A percentile compares a stretch with the other conserved stretches of the same genome.
Evolutionary conservation across 1,140 invertebrate genomes (phyloP).

Genomic region (Drosophila sulfurigaster): DNA sequence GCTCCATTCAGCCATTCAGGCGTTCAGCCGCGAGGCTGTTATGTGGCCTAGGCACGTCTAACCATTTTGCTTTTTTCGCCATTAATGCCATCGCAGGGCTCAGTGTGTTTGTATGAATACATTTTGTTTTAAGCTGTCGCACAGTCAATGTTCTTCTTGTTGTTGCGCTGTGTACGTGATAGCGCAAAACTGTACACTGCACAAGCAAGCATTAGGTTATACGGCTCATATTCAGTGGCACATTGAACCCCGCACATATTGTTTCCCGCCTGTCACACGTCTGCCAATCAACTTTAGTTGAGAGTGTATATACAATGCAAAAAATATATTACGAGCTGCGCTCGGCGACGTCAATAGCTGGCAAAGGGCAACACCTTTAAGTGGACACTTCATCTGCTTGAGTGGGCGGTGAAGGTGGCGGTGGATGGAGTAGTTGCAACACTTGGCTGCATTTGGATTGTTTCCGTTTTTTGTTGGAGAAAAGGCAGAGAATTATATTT

Average conservation of each 20-base stretch:
- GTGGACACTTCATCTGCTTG: constrained; percentile 63
- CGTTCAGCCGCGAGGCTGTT: background rate
- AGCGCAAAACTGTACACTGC: constrained; percentile 22
- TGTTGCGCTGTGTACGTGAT: constrained; percentile 47
- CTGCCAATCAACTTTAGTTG: constrained; percentile 25
- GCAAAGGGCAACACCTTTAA: constrained; percentile 63
- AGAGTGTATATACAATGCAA: constrained; percentile 7
- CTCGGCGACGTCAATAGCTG: constrained; percentile 35
- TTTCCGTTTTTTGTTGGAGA: constrained; percentile 52
- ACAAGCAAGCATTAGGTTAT: constrained; percentile 43
- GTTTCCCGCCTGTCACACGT: background rate
- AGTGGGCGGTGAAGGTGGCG: constrained; percentile 5
- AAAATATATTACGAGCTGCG: constrained; percentile 31
- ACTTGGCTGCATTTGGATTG: constrained; percentile 68
- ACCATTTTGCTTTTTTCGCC: constrained; percentile 68
- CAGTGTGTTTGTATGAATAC: constrained; percentile 54
- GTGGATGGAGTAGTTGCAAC: constrained; percentile 22
- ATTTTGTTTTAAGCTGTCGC: constrained; percentile 59
- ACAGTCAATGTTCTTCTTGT: constrained; percentile 11
- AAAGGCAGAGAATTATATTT: background rate
- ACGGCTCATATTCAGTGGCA: constrained; percentile 34
- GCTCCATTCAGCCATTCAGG: background rate
- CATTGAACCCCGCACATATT: constrained; percentile 32
- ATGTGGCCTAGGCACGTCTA: constrained; percentile 58
- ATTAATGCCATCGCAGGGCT: constrained; percentile 74